These are phyloP conservation scores for Ormyrus labotus DNA, from an alignment of 2,888 invertebrate genomes.

Conservation along the genomic window DNA sequence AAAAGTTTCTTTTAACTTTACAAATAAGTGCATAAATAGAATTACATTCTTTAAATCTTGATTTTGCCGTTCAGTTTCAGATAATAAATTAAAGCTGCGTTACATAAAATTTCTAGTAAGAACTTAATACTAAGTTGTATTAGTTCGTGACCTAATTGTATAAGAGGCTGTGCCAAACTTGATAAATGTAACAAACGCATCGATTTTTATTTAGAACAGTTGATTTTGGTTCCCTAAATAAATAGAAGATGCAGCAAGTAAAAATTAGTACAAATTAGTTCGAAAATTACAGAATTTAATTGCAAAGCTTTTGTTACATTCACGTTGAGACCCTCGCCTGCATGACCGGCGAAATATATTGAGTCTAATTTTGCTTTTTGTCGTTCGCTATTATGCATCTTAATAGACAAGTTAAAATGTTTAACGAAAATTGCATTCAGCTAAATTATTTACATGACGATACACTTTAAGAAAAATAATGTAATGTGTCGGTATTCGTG, in stretches of 20 bases:
- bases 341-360: constrained; percentile 65
- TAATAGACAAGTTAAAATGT: constrained; percentile 31
- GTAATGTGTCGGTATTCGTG: constrained; percentile 49
- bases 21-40: too few species aligned
- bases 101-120: constrained; percentile 14
- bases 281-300: neutral
- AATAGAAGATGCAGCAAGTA: neutral
- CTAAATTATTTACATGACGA: constrained; percentile 43
- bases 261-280: too few species aligned
- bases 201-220: neutral
- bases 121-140: constrained; percentile 47
- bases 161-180: constrained; percentile 54
- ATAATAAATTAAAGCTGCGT: constrained; percentile 39
- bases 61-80: constrained; percentile 35
- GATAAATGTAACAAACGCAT: constrained; percentile 48
- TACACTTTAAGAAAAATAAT: constrained; percentile 48
- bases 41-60: neutral
- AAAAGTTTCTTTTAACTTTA: neutral
- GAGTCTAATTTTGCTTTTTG: constrained; percentile 53
- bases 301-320: constrained; percentile 65
- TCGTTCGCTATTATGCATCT: constrained; percentile 50
- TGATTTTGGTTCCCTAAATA: neutral
- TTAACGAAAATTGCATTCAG: constrained; percentile 28
- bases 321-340: constrained; percentile 69
- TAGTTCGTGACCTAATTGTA: constrained; percentile 52